phyloP scores from a whole-genome alignment of 2,888 invertebrate genomes.

The Plagiodera versicolora region DNA sequence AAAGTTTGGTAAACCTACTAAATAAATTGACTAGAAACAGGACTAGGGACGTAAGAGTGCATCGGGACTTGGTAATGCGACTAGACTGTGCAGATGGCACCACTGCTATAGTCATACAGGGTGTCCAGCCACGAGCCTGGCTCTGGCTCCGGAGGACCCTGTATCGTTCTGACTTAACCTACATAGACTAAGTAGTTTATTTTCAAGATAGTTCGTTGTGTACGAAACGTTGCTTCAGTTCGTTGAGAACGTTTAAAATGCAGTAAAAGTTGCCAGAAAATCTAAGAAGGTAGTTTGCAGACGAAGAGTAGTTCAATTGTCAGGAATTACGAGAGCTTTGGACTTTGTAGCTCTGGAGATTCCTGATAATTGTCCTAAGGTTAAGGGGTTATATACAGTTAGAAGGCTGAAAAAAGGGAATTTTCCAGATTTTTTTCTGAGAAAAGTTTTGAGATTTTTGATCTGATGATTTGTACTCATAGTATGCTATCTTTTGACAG shows the following conservation, averaged over 20 bases:
- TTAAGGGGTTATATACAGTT: too few relatives aligned
- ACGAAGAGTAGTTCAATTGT: too few relatives aligned
- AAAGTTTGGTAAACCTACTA: slow-evolving; percentile 33
- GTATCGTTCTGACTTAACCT: slow-evolving; percentile 44
- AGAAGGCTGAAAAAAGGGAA: too few relatives aligned
- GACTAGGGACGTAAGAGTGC: slow-evolving; percentile 48
- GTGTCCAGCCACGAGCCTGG: too few relatives aligned
- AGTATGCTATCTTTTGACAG: too few relatives aligned
- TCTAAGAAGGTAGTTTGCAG: neutral
- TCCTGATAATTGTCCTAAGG: too few relatives aligned
- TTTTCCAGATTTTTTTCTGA: too few relatives aligned
- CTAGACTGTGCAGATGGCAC: slow-evolving; percentile 40
- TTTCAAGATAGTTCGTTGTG: slow-evolving; percentile 56
- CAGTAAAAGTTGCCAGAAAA: slow-evolving; percentile 31
- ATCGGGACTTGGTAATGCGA: slow-evolving; percentile 52
- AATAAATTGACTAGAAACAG: slow-evolving; percentile 53
- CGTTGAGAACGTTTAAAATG: slow-evolving; percentile 47
- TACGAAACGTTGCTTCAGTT: slow-evolving; percentile 55
- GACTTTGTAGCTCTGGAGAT: too few relatives aligned
- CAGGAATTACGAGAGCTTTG: too few relatives aligned
- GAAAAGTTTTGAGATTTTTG: too few relatives aligned
- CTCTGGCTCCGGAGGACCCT: neutral
- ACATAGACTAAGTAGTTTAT: slow-evolving; percentile 45
- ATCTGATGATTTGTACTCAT: too few relatives aligned
- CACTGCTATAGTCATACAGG: slow-evolving; percentile 16